Evolutionary conservation across 2,797 vertebrate species (phyloP), one percentile per base, ranked within the genome.

Genomic region (Pseudomugil gertrudae): DNA sequence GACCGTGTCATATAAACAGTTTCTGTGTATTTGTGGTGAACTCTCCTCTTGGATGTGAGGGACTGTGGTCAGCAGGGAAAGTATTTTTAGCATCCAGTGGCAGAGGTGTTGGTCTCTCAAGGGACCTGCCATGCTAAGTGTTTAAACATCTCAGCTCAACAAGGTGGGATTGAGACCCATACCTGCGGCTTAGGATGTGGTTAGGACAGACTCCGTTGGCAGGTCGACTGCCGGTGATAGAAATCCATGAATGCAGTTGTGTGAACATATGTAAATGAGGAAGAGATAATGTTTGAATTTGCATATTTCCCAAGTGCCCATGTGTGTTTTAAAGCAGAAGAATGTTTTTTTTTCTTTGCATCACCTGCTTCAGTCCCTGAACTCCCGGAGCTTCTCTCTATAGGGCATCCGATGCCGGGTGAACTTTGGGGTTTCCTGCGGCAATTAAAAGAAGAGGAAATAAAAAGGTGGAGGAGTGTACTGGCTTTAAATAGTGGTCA

Each of bases 71-170:
- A 59, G 61, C 65, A 65, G 68, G 63, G 66, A 64, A 63, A 64
- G 51, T 84, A 72, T 81, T 84, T 89, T 85, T 87, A 84, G 82
- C 72, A 59, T 78, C 72, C 4, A 51, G 63, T 38, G 71, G 63
- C 72, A 76, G 71, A 87, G 78, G 78, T 85, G 89, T 72, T 72
- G 78, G 72, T 63, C 79, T 68, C 84, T 61, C 23, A 4, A 71
- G 84, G 78, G 87, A 80, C 58, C 60, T 26, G 27, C 68, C 59
- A 21, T n/a, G 27, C 60, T 88, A 89, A 90, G 90, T 88, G 82
- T 87, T 88, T 84, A 91, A 92, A 92, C 90, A 91, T 75, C 83
- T 83, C 78, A 73, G 29, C 67, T 71, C 88, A 89, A 92, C 78
- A 87, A 89, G 85, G 87, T 84, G 81, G 66, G 84, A 90, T 74